Conservation (phyloP, 2,797 vertebrate species). For the Aulostomus chinensis region DNA sequence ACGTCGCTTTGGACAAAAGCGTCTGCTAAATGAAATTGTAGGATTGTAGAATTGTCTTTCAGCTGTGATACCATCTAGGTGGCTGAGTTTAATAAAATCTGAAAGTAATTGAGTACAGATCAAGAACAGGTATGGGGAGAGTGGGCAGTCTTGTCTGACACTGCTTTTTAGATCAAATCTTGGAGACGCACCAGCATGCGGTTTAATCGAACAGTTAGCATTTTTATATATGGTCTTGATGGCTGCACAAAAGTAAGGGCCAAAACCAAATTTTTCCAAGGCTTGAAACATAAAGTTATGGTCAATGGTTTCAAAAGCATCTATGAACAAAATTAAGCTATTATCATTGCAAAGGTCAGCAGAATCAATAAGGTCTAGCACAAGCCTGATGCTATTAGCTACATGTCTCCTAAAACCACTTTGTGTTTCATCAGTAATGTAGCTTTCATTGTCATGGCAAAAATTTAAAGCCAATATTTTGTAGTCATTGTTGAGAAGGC, state of each 20-base stretch:
- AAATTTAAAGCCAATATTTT: background rate
- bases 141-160: background rate
- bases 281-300: slow-evolving; percentile 7
- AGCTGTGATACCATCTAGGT: background rate
- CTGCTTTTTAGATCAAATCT: background rate
- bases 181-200: background rate
- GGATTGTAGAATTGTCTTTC: too few relatives aligned
- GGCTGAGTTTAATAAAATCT: background rate
- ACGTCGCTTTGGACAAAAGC: too few relatives aligned
- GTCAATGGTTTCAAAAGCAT: slow-evolving; percentile 1
- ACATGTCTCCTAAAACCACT: too few relatives aligned
- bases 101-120: background rate
- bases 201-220: background rate
- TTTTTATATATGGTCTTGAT: slow-evolving; percentile 5
- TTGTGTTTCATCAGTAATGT: too few relatives aligned
- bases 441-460: too few relatives aligned
- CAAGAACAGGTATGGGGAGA: background rate
- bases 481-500: slow-evolving; percentile 12
- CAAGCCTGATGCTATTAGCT: slow-evolving; percentile 1
- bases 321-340: background rate
- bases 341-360: background rate
- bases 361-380: slow-evolving; percentile 7
- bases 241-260: background rate
- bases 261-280: background rate
- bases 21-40: too few relatives aligned